Base-by-base conservation (phyloP, 2,888 invertebrate genomes). In the Nematopogon swammerdamellus region DNA sequence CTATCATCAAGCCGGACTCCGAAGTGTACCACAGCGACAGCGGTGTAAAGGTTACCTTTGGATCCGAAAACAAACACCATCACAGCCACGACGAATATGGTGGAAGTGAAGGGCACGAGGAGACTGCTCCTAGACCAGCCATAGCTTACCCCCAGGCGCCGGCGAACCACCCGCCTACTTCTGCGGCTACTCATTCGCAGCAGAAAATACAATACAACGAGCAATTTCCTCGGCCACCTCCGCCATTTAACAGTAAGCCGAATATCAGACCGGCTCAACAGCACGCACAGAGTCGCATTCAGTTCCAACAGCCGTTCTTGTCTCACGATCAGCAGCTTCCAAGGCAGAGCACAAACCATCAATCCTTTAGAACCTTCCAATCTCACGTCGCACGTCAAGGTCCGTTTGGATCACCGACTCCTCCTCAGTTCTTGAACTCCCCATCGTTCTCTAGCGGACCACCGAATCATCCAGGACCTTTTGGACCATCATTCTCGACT, bases 1-100 rank as follows among this genome's bases (percentile, higher is more conserved):
- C 93, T 1, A 87, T 94, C 42, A 93, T 94, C 48, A 88, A 89
- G 58, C 93, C 93, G 0, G 93, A 93, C 60, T 92, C 92, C 2
- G 92, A 93, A 69, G 82, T 85, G 14, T 92, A 88, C 59, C 91
- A 92, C 59, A 88, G 88, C 53, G 85, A 88, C 54, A 89, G 89
- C 57, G 91, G 90, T 48, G 87, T 93, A 2, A 89, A 88, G 61
- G 87, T 93, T 1, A 91, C 92, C 5, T 93, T 93, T 59, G 92
- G 91, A 1, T 85, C 81, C 51, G 86, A 88, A 55, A 81, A 82
- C 52, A 54, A 57, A 42, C 79, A 66, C 52, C 67, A 70, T 53
- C 77, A 81, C 50, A 68, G 72, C 45, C 51, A 54, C 44, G 53
- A 64, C 42, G 76, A 76, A 54, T 68, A 74, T 51, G 55, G 58